Base-by-base conservation (phyloP, 2,888 invertebrate species). In the Agrotis ipsilon region DNA sequence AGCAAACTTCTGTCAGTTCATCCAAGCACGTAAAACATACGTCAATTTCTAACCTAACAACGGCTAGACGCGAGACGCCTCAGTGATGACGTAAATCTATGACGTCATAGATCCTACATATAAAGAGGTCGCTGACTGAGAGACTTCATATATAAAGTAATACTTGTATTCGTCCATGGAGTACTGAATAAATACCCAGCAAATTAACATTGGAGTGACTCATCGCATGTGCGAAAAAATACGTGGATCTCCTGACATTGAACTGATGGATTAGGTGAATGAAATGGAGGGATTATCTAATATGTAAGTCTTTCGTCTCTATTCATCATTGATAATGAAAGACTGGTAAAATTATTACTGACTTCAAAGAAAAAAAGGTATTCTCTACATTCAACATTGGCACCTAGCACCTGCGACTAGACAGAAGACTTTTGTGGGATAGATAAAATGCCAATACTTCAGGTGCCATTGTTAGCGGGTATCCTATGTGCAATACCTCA, bases 51-150 rank as follows among this genome's bases (percentile, higher is more conserved):
- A 24, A 61, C 52, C 19, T 64, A 49, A 58, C 51, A 43, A 21
- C 39, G 21, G 3, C 59, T 49, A 76, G 74, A 58, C 60, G 18
- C 39, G 46, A 80, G 75, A 75, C 77, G 61, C 21, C 64, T 21
- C n/a, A 14, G n/a, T 43, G 14, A 69, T 80, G 81, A 78, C 80
- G 77, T 78, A 52, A 65, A 65, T 13, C 18, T 62, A 51, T 78
- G 81, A 80, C 78, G 78, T 78, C 81, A 80, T 51, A 74, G n/a
- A 32, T 63, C 46, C 43, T 39, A 39, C n/a, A 64, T 52, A 62
- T 57, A 74, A 57, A 68, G 62, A 45, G 65, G 81, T 69, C 54
- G 46, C 19, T 51, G 32, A 65, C 75, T 61, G 60, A 64, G 61
- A 64, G 52, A 64, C 39, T 78, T 72, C 51, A 60, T 61, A 60